A percentile compares a stretch with the other conserved stretches of the same genome.
Conservation (phyloP, 2,888 invertebrate species). For the Saturnia japonica region DNA sequence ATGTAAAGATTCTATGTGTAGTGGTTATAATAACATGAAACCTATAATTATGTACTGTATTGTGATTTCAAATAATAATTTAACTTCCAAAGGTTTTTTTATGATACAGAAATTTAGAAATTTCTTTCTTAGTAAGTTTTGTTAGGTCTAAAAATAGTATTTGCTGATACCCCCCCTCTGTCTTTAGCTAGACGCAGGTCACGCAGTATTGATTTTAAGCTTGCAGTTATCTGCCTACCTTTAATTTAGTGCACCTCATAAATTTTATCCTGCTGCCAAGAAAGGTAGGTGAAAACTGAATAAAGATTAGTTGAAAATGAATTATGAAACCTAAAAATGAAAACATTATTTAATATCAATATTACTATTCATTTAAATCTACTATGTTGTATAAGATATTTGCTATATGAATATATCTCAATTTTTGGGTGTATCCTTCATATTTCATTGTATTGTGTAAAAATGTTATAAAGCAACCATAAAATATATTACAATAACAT, state of each 20-base stretch:
- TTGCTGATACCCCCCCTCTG: neutral
- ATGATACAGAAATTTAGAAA: neutral
- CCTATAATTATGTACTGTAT: neutral
- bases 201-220: conserved; percentile 11
- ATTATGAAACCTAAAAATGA: neutral
- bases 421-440: neutral
- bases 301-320: neutral
- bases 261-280: neutral
- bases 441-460: neutral
- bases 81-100: neutral
- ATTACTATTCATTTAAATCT: neutral
- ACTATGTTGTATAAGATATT: neutral
- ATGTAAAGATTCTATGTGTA: too few species aligned
- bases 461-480: neutral
- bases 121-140: neutral
- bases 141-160: conserved; percentile 6
- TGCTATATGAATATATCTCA: neutral
- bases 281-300: neutral
- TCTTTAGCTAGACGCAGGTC: conserved; percentile 13
- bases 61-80: neutral
- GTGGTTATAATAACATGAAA: too few species aligned
- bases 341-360: neutral
- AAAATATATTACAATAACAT: neutral
- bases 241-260: neutral
- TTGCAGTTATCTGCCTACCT: conserved; percentile 5